phyloP scores from a whole-genome alignment of 2,888 invertebrate genomes.

The Oscheius sp. region DNA sequence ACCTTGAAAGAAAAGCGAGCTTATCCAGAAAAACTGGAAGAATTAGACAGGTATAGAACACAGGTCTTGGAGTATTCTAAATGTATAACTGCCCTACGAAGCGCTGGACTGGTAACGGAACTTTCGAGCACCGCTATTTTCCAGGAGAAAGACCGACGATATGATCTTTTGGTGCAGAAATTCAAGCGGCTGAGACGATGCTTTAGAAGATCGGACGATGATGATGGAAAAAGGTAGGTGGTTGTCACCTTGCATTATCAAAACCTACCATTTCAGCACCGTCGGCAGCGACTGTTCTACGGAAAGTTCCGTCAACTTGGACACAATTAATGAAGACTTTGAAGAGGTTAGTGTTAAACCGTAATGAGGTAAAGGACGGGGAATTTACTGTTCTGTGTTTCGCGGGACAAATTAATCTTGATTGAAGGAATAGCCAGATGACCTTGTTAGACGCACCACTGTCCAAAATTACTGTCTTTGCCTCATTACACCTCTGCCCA shows the following conservation, averaged over 20 bases:
- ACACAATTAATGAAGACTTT: conserved; percentile 68
- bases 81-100: conserved; percentile 67
- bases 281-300: conserved; percentile 64
- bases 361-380: background rate
- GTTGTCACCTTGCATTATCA: background rate
- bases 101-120: conserved; percentile 54
- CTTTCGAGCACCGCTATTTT: conserved; percentile 9
- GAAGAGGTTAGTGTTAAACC: conserved; percentile 58
- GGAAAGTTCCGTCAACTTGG: conserved; percentile 60
- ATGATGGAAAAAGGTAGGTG: conserved; percentile 28
- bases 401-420: conserved; percentile 28
- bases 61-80: conserved; percentile 68
- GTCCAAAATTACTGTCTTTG: conserved; percentile 1
- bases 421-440: conserved; percentile 25
- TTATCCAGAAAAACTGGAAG: conserved; percentile 68
- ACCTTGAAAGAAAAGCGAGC: conserved; percentile 62
- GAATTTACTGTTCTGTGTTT: conserved; percentile 6
- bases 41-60: conserved; percentile 61
- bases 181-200: conserved; percentile 57
- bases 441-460: conserved; percentile 22
- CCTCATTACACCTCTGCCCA: background rate
- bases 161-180: conserved; percentile 65
- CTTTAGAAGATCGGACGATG: conserved; percentile 43
- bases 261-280: conserved; percentile 39
- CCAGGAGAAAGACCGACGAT: conserved; percentile 67